These are phyloP conservation scores for Petrocephalus zakoni DNA, from an alignment of 2,113 vertebrate genomes.

Conservation along the genomic window DNA sequence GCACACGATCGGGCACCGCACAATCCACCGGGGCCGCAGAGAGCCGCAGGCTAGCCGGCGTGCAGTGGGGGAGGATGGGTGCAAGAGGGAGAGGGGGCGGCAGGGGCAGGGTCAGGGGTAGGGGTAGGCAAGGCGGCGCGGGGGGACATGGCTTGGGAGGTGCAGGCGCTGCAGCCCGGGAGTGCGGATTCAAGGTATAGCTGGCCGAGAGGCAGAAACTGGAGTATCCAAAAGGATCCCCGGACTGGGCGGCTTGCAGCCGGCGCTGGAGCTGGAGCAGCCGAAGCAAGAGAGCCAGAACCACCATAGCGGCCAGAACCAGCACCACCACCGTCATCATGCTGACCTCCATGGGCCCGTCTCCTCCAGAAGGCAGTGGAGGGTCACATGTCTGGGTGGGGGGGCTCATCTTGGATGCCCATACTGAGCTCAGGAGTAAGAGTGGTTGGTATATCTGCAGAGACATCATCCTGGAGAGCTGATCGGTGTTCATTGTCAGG, in stretches of 20 bases:
- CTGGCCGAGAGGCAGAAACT: conserved; percentile 58
- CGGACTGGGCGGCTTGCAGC: conserved; percentile 44
- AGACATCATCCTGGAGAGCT: not conserved
- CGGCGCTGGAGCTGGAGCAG: conserved; percentile 56
- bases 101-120: conserved; percentile 10
- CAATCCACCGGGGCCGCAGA: conserved; percentile 28
- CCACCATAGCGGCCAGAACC: conserved; percentile 49
- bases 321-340: conserved; percentile 47
- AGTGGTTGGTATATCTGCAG: conserved; percentile 33
- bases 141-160: conserved; percentile 13
- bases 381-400: conserved; percentile 38
- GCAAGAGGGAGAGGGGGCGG: conserved; percentile 28
- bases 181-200: conserved; percentile 51
- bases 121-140: not conserved
- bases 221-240: conserved; percentile 53
- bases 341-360: conserved; percentile 39
- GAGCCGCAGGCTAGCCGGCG: not conserved
- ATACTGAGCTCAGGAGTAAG: conserved; percentile 1
- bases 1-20: conserved; percentile 59
- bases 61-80: conserved; percentile 42
- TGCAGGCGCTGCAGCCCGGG: conserved; percentile 13
- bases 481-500: not conserved
- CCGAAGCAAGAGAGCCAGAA: conserved; percentile 56
- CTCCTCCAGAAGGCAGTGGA: conserved; percentile 31
- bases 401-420: not conserved